Conservation (phyloP, 2,888 invertebrate species). For the Oligia latruncula region DNA sequence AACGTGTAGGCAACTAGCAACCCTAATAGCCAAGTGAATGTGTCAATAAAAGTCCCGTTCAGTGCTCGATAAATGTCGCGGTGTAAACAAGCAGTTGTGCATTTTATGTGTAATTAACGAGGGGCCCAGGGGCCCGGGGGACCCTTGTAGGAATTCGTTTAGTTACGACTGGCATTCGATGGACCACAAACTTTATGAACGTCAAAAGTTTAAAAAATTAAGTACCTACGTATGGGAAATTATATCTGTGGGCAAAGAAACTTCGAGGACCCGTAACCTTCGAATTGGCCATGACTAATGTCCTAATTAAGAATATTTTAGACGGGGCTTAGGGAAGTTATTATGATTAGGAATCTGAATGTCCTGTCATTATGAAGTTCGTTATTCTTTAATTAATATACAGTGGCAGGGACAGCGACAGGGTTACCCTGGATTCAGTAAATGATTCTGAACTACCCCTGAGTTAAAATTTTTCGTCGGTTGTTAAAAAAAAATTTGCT, state of each 20-base stretch:
- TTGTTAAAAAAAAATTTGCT: too few relatives aligned
- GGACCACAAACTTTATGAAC: constrained; percentile 9
- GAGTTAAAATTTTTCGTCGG: too few relatives aligned
- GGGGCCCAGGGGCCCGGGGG: constrained; percentile 23
- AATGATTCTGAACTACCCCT: too few relatives aligned
- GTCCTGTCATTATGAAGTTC: too few relatives aligned
- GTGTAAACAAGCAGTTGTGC: constrained; percentile 80
- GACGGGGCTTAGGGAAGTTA: too few relatives aligned
- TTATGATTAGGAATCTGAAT: too few relatives aligned
- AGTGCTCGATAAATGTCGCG: constrained; percentile 81
- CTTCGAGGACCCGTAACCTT: constrained; percentile 5
- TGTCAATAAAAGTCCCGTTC: constrained; percentile 84
- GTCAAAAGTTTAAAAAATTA: not conserved
- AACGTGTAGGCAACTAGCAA: constrained; percentile 60
- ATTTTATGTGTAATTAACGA: constrained; percentile 86
- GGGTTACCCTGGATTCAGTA: too few relatives aligned
- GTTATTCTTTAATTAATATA: too few relatives aligned
- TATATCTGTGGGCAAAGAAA: not conserved
- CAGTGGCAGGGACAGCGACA: too few relatives aligned
- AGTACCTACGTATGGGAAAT: not conserved
- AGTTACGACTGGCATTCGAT: constrained; percentile 19
- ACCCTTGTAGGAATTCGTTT: constrained; percentile 45
- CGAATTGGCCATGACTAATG: not conserved
- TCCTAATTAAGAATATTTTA: not conserved
- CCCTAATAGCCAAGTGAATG: constrained; percentile 75